Evolutionary conservation across 2,888 invertebrate genomes (phyloP).

Genomic region (Vanessa cardui): DNA sequence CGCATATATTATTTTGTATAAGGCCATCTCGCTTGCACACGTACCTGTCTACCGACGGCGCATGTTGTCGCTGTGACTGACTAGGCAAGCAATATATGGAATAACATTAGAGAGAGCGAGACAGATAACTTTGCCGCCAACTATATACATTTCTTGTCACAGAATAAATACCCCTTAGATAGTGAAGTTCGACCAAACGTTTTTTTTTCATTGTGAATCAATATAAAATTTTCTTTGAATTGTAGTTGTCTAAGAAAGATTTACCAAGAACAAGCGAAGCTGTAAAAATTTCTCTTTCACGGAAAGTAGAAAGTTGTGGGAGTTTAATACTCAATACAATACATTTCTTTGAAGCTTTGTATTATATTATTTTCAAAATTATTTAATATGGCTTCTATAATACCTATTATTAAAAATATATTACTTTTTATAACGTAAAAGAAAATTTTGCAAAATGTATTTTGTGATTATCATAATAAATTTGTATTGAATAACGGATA

Average conservation of each 20-base stretch:
- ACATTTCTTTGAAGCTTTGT: conserved; percentile 13
- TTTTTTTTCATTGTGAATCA: conserved; percentile 22
- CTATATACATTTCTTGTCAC: conserved; percentile 20
- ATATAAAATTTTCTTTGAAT: conserved; percentile 23
- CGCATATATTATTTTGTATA: neutral
- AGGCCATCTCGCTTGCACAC: conserved; percentile 10
- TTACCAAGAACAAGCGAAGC: conserved; percentile 7
- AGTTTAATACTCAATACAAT: conserved; percentile 14
- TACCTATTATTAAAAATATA: neutral
- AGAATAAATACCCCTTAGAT: conserved; percentile 21
- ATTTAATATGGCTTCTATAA: conserved; percentile 1
- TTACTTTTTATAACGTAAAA: too few relatives aligned
- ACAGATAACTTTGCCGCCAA: conserved; percentile 4
- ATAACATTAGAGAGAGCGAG: conserved; percentile 9
- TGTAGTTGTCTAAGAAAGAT: conserved; percentile 18
- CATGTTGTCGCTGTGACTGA: conserved; percentile 5
- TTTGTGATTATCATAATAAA: too few relatives aligned
- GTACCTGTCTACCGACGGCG: conserved; percentile 15
- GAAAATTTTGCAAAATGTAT: too few relatives aligned
- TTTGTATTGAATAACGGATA: too few relatives aligned
- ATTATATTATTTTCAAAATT: neutral
- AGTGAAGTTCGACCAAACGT: conserved; percentile 27
- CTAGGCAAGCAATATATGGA: conserved; percentile 13
- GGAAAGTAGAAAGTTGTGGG: conserved; percentile 31
- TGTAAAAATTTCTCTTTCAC: conserved; percentile 32